Base-by-base conservation (phyloP, 1,140 invertebrate genomes). In the Paralvinella palmiformis region DNA sequence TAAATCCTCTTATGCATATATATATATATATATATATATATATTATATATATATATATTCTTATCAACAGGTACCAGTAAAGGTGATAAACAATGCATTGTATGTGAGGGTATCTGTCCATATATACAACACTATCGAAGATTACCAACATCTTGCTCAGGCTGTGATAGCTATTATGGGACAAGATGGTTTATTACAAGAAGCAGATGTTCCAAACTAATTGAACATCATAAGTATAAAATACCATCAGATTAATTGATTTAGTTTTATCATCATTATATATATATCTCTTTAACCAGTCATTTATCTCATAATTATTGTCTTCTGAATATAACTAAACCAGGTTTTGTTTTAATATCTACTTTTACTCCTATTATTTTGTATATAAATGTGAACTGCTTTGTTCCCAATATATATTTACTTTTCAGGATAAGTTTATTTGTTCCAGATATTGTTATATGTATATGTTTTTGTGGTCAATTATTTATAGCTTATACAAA, bases 31-130 rank as follows among this genome's bases (percentile, higher is more conserved):
- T 45, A 41, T 58, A 22, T 41, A 31, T 41, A 10, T 7, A 44
- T 31, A 58, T 31, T 2, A 58, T n/a, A 20, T n/a, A 44, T 20
- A 57, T 57, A 35, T 4, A 7, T 31, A 29, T 57, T 36, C n/a
- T 24, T 5, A 13, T 32, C 29, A 69, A 2, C 70, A 78, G 75
- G 76, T 79, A 22, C 77, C 78, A 35, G 63, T 79, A 10, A 78
- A 77, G 60, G 64, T 60, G 62, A 48, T 78, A 29, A 64, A 77
- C 56, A 69, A 66, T 5, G 58, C 52, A 3, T 44, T 80, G 22
- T 79, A 78, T 68, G 75, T 79, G 5, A 62, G 79, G 31, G 72
- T 80, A 33, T 80, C 77, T 15, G 68, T 65, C 22, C 79, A 80
- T 63, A 68, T 80, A 13, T 74, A 80, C 60, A 80, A 78, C 57